Percentiles rank a stretch among this genome's conserved stretches.
These are phyloP conservation scores for Arizona elegans DNA, from an alignment of 2,113 vertebrate species.

Conservation along the genomic window DNA sequence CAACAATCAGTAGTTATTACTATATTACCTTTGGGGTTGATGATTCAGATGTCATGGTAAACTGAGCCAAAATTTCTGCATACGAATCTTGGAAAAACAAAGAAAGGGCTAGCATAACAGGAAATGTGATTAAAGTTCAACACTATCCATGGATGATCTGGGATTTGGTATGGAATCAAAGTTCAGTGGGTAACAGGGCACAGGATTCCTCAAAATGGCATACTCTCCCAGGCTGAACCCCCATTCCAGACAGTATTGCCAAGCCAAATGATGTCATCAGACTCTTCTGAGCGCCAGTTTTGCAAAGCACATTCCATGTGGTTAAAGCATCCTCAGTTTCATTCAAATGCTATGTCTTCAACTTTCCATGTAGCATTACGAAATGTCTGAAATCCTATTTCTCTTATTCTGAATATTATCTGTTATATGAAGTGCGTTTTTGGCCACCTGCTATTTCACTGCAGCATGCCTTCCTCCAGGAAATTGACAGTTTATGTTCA, in stretches of 20 bases:
- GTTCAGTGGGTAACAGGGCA: neutral
- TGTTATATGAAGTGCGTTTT: neutral
- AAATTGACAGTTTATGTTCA: neutral
- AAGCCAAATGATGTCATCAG: neutral
- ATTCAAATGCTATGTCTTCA: neutral
- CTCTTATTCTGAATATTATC: neutral
- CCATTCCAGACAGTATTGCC: neutral
- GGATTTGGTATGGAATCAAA: neutral
- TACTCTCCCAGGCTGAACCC: neutral
- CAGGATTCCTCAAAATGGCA: neutral
- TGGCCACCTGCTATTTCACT: neutral
- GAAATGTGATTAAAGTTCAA: neutral
- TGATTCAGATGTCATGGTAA: neutral
- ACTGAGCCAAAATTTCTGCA: neutral
- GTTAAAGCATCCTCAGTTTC: neutral
- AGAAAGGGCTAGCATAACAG: neutral
- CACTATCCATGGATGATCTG: neutral
- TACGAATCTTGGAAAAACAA: neutral
- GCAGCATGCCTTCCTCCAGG: neutral
- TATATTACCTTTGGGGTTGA: neutral
- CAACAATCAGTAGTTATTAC: neutral
- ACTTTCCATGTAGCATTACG: neutral
- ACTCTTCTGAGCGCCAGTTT: neutral
- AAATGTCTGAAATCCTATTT: neutral
- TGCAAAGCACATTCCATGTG: neutral